Evolutionary conservation across 2,113 vertebrate species (phyloP), one percentile per base, ranked within the genome.

Genomic region (Cyanistes caeruleus): DNA sequence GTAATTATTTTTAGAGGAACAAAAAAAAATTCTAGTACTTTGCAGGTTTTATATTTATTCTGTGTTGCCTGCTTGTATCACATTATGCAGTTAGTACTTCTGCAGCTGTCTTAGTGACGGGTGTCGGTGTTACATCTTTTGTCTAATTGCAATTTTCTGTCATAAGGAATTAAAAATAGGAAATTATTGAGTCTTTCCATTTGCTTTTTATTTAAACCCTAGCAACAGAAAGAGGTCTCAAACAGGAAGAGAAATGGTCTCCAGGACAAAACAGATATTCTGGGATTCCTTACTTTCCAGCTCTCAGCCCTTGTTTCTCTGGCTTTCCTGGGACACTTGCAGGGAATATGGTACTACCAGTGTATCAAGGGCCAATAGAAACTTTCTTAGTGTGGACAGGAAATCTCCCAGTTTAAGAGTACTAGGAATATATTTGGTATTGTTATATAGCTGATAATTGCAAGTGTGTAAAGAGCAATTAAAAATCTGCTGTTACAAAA

Each of bases 361-460:
- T n/a, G 6, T 33, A 9, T 35, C 0, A 0, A 67, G 49, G 25
- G 20, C 49, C 53, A 13, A 2, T 5, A 43, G 41, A 44, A 84
- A 56, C n/a, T 59, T 60, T 21, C 30, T 53, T 30, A 46, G 15
- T 22, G 4, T 41, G 24, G 37, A 22, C 13, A 33, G 48, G 37
- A 83, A n/a, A 31, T 79, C 20, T 92, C 10, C 4, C 18, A 35
- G 51, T 73, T 69, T 27, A 44, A 76, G 73, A 58, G 43, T 0
- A 49, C 23, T 65, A 15, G 53, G 9, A 77, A 73, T 37, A 8
- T 64, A 30, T 58, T 76, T 85, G 37, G 6, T 53, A 4, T 24
- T 65, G 35, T 73, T 78, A 11, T 1, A 15, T 1, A 7, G 30
- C n/a, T 4, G 48, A 8, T 83, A 69, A 76, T 69, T 76, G 55